Base-by-base conservation (phyloP, 2,113 vertebrate species). In the Nestor notabilis region DNA sequence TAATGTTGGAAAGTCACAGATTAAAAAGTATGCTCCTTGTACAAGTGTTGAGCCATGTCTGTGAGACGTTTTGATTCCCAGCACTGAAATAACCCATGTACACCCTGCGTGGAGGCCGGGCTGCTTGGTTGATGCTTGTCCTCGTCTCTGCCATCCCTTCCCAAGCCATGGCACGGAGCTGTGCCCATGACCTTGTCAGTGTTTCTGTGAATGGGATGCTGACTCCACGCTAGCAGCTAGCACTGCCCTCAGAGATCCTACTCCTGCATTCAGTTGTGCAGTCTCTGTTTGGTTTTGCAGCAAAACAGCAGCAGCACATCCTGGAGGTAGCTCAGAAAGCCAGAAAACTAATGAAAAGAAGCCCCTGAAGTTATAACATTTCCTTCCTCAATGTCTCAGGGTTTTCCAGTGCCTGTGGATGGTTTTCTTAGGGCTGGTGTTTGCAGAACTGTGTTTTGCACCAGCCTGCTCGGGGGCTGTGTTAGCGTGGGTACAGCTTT, bases 381-480 rank as follows among this genome's bases (percentile, higher is more conserved):
- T 91, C 82, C 63, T 96, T 87, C 70, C 56, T n/a, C 61, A n/a
- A 3, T 5, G 8, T 83, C 75, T 93, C 0, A 20, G 88, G 79
- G 60, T 90, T 95, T 94, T 94, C 75, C 78, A 90, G 63, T 5
- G 53, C 85, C 66, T 81, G 78, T 90, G 68, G 63, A 90, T 86
- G 85, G 60, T 58, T 95, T 91, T 86, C 2, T 15, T 10, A 17
- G 20, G 60, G 53, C 49, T 88, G 75, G n/a, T 41, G 37, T 29
- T 78, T 64, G 55, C 71, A 74, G 78, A 50, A 24, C 71, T 50
- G 41, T 66, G 43, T 63, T 37, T 44, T 86, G 60, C 88, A 83
- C 53, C 74, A 88, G 66, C 41, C 71, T 88, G 78, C 71, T 85
- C 4, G 2, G 75, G 71, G 60, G 55, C 70, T 58, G 29, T 47